These are phyloP conservation scores for Osmoderma eremita DNA, from an alignment of 2,888 invertebrate genomes.

Conservation along the genomic window DNA sequence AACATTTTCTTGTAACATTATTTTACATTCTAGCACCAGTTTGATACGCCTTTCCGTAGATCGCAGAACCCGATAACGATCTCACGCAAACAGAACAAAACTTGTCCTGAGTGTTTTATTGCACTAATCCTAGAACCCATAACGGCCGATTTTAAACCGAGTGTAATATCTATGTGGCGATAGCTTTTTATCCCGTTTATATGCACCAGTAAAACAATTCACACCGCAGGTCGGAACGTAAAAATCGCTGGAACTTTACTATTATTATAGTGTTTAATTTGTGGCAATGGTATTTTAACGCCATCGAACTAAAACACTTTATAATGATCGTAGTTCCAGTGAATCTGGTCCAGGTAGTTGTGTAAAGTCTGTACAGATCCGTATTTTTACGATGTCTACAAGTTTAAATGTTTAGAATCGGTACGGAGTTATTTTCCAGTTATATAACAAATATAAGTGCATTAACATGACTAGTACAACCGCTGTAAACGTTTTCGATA, in stretches of 20 bases:
- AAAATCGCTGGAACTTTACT: conserved; percentile 33
- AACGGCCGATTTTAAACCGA: conserved; percentile 12
- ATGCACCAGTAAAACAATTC: conserved; percentile 34
- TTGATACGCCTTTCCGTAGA: conserved; percentile 17
- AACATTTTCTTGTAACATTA: background rate
- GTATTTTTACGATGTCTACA: background rate
- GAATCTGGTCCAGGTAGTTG: conserved; percentile 25
- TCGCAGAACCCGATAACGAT: conserved; percentile 30
- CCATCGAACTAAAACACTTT: conserved; percentile 21
- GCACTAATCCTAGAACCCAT: conserved; percentile 29
- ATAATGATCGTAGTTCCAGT: conserved; percentile 18
- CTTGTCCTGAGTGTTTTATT: conserved; percentile 26
- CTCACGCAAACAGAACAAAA: conserved; percentile 30
- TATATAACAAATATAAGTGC: too few relatives aligned
- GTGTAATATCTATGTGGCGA: conserved; percentile 15
- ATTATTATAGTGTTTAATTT: conserved; percentile 26
- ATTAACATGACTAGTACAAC: too few relatives aligned
- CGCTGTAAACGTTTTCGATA: background rate
- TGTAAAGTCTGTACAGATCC: conserved; percentile 6
- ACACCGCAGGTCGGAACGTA: conserved; percentile 28
- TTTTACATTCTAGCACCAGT: conserved; percentile 5
- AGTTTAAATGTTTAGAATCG: too few relatives aligned
- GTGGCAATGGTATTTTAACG: conserved; percentile 26
- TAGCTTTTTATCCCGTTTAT: conserved; percentile 26
- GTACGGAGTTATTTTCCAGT: too few relatives aligned